phyloP scores from a whole-genome alignment of 2,113 vertebrate genomes.

The Sapajus apella region DNA sequence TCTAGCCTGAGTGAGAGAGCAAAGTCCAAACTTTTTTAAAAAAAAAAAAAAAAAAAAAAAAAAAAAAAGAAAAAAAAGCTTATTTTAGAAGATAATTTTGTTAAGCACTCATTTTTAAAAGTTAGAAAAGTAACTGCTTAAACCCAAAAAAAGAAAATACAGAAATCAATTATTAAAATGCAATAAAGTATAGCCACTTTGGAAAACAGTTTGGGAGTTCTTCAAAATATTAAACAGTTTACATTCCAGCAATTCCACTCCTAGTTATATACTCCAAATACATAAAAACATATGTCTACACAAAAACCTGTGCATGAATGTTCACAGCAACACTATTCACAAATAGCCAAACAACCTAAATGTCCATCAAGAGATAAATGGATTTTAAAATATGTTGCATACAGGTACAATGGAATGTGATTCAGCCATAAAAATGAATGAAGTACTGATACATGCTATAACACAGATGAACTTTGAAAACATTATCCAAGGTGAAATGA shows the following conservation, averaged over 20 bases:
- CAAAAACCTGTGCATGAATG: accelerated
- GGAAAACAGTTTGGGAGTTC: background rate
- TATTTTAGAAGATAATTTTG: background rate
- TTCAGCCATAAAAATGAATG: accelerated
- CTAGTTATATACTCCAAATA: background rate
- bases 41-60: too few species aligned
- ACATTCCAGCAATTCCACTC: too few species aligned
- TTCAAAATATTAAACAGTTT: background rate
- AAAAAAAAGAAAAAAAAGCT: too few species aligned
- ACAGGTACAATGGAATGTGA: background rate
- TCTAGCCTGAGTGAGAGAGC: too few species aligned
- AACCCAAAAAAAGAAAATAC: background rate
- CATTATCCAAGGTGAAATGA: background rate
- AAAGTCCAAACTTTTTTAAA: too few species aligned
- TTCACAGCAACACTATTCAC: background rate
- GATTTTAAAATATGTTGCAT: too few species aligned
- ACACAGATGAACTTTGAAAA: background rate
- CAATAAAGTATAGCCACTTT: background rate
- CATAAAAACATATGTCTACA: background rate
- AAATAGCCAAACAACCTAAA: background rate
- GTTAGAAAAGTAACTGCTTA: background rate
- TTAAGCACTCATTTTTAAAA: background rate
- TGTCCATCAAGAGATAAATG: background rate
- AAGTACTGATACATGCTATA: background rate
- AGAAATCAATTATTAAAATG: background rate